Conservation (phyloP, 2,888 invertebrate genomes). For the Troides aeacus region DNA sequence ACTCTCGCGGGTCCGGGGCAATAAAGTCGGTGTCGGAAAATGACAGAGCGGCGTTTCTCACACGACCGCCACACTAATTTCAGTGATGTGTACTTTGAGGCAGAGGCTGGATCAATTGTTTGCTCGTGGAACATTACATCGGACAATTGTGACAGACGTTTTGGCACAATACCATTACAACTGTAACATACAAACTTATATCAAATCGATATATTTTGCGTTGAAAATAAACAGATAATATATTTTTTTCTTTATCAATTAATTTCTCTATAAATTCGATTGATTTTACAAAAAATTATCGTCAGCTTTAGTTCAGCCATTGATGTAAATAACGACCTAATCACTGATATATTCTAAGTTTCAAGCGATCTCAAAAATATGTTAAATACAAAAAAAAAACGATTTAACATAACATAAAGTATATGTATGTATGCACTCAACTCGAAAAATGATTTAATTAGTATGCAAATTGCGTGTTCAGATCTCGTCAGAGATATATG, state of each 20-base stretch:
- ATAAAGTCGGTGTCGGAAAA: constrained; percentile 43
- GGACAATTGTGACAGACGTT: background rate
- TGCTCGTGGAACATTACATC: background rate
- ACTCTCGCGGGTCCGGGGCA: constrained; percentile 31
- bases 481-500: constrained; percentile 61
- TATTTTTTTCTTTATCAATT: no score
- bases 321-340: no score
- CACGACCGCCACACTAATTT: constrained; percentile 39
- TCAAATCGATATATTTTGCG: no score
- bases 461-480: constrained; percentile 68
- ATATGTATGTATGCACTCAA: background rate
- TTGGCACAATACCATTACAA: no score
- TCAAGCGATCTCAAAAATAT: no score
- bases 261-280: no score
- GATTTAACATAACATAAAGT: constrained; percentile 9
- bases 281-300: no score
- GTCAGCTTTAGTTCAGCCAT: no score
- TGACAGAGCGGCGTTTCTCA: constrained; percentile 49
- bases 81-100: constrained; percentile 13
- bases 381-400: background rate
- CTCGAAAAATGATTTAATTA: constrained; percentile 63
- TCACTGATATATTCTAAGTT: no score
- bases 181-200: no score
- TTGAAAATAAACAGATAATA: no score
- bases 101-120: constrained; percentile 19